These are phyloP conservation scores for Lordiphosa andalusiaca DNA, from an alignment of 2,888 invertebrate genomes.

Conservation along the genomic window DNA sequence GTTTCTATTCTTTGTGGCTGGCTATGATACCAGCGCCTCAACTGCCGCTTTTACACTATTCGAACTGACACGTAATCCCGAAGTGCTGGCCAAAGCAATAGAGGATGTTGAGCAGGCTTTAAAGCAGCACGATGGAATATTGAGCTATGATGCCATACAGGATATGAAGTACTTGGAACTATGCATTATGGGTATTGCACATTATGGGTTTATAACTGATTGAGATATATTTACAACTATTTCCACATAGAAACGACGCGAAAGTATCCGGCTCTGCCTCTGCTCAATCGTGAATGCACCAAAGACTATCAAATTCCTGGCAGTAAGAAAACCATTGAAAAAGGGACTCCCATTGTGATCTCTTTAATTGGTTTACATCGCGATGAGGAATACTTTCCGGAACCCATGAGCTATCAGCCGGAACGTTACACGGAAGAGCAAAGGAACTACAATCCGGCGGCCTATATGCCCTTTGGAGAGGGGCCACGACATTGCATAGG, in stretches of 20 bases:
- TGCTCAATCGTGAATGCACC: slow-evolving; percentile 80
- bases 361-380: slow-evolving; percentile 79
- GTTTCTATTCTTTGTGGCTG: slow-evolving; percentile 81
- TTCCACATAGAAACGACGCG: slow-evolving; percentile 76
- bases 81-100: slow-evolving; percentile 76
- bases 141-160: slow-evolving; percentile 79
- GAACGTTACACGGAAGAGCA: slow-evolving; percentile 78
- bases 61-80: slow-evolving; percentile 79
- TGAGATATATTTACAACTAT: too few species aligned
- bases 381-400: slow-evolving; percentile 79
- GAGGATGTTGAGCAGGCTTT: slow-evolving; percentile 78
- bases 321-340: slow-evolving; percentile 71
- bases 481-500: slow-evolving; percentile 81
- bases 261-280: slow-evolving; percentile 80
- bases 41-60: slow-evolving; percentile 79
- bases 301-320: slow-evolving; percentile 76
- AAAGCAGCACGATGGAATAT: slow-evolving; percentile 70
- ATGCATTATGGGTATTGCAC: slow-evolving; percentile 77
- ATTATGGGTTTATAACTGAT: background rate
- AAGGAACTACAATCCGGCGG: slow-evolving; percentile 66
- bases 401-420: slow-evolving; percentile 80
- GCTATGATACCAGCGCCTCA: slow-evolving; percentile 81
- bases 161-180: slow-evolving; percentile 81
- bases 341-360: slow-evolving; percentile 78
- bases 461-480: slow-evolving; percentile 80